Conservation (phyloP, 2,113 vertebrate genomes). For the Elanus axillaris region DNA sequence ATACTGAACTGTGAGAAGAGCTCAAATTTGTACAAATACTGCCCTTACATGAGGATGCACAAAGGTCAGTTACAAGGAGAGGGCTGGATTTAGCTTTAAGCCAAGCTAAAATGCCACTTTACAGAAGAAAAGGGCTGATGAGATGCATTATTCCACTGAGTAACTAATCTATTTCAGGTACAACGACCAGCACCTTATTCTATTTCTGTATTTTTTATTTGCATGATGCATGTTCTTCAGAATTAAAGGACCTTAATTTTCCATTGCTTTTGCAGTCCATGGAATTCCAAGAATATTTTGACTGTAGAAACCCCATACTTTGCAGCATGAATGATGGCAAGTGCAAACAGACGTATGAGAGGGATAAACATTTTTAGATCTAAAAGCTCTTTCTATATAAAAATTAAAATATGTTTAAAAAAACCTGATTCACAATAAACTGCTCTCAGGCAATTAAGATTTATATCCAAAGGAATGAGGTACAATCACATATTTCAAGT, state of each 20-base stretch:
- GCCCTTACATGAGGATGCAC: background rate
- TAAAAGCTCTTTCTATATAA: background rate
- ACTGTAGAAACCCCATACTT: background rate
- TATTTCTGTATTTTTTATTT: background rate
- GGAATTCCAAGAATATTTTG: background rate
- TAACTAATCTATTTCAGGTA: background rate
- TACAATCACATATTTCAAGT: background rate
- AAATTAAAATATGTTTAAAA: background rate
- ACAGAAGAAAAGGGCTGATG: background rate
- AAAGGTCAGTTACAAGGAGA: background rate
- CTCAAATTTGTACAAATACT: background rate
- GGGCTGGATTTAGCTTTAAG: background rate
- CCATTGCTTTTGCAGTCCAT: background rate
- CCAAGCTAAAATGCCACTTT: background rate
- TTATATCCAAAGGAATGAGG: background rate
- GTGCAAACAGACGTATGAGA: background rate
- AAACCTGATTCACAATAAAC: background rate
- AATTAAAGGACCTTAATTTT: background rate
- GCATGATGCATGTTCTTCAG: background rate
- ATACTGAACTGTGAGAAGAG: background rate
- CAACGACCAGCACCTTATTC: background rate
- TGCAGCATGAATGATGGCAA: background rate
- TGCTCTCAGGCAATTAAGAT: background rate
- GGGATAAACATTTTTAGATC: background rate
- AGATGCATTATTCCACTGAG: background rate